Evolutionary conservation across 2,113 vertebrate genomes (phyloP).

Genomic region (Notothenia rossii): DNA sequence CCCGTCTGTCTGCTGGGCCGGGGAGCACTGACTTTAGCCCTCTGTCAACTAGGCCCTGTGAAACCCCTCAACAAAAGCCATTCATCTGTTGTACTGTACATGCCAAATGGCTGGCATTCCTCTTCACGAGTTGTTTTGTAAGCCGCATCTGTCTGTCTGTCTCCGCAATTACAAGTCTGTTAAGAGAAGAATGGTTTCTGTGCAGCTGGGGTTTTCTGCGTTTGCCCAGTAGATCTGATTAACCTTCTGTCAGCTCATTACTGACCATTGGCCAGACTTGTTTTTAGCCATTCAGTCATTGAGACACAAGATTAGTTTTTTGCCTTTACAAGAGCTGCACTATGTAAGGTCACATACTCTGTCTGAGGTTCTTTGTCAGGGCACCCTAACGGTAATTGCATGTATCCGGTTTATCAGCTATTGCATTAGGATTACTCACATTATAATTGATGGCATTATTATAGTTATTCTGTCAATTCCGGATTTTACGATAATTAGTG

Average conservation of each 20-base stretch:
- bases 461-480: no score
- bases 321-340: constrained; percentile 63
- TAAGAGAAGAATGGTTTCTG: constrained; percentile 77
- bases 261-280: constrained; percentile 59
- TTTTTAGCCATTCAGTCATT: constrained; percentile 47
- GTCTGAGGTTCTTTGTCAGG: constrained; percentile 54
- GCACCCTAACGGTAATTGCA: constrained; percentile 31
- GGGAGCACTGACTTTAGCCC: constrained; percentile 80
- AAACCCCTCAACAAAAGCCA: constrained; percentile 81
- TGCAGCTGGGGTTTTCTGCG: constrained; percentile 78
- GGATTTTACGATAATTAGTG: neutral
- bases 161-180: constrained; percentile 77
- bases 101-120: constrained; percentile 81
- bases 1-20: constrained; percentile 71
- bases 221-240: constrained; percentile 76
- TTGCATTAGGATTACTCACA: constrained; percentile 9
- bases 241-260: constrained; percentile 76
- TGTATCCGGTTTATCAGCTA: constrained; percentile 34
- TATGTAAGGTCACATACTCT: constrained; percentile 37
- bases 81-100: constrained; percentile 82
- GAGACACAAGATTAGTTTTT: constrained; percentile 58
- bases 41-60: constrained; percentile 73
- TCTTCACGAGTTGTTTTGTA: constrained; percentile 78
- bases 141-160: constrained; percentile 79
- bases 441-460: constrained; percentile 11